phyloP scores from a whole-genome alignment of 2,113 vertebrate species.

The Charadrius vociferus region DNA sequence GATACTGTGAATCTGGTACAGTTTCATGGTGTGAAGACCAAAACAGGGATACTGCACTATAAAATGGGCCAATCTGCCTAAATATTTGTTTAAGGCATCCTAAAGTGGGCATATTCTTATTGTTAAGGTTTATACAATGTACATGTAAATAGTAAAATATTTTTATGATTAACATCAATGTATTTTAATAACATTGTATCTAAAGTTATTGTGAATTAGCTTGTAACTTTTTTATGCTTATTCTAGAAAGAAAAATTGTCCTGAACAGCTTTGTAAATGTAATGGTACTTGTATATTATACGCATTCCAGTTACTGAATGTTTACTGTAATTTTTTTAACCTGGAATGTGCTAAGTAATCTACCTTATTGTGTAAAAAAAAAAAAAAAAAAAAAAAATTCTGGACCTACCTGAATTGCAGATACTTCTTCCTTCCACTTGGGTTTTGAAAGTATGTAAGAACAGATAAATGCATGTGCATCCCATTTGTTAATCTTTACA shows the following conservation, averaged over 20 bases:
- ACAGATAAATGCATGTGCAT: not conserved
- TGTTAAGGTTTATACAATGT: slow-evolving; percentile 79
- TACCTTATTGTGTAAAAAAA: slow-evolving; percentile 53
- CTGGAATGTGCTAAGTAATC: slow-evolving; percentile 67
- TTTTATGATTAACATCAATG: slow-evolving; percentile 90
- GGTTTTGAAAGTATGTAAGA: not conserved
- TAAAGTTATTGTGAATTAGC: slow-evolving; percentile 75
- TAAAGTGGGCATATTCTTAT: slow-evolving; percentile 72
- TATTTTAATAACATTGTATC: slow-evolving; percentile 91
- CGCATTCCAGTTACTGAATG: slow-evolving; percentile 77
- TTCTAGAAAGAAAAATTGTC: slow-evolving; percentile 67
- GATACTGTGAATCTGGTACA: slow-evolving; percentile 40
- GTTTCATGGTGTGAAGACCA: slow-evolving; percentile 76
- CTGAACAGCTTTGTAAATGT: slow-evolving; percentile 72
- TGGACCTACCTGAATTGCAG: slow-evolving; percentile 60
- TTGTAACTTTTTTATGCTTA: slow-evolving; percentile 77
- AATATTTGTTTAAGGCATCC: slow-evolving; percentile 59
- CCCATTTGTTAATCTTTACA: not conserved
- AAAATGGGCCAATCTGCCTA: slow-evolving; percentile 67
- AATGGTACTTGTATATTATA: slow-evolving; percentile 66
- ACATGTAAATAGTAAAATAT: slow-evolving; percentile 91
- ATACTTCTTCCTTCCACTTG: slow-evolving; percentile 7
- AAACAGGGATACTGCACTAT: slow-evolving; percentile 67
- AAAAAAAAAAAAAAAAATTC: not conserved
- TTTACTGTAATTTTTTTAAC: slow-evolving; percentile 73